Conservation (phyloP, 2,797 vertebrate genomes). For the Meda fulgida region DNA sequence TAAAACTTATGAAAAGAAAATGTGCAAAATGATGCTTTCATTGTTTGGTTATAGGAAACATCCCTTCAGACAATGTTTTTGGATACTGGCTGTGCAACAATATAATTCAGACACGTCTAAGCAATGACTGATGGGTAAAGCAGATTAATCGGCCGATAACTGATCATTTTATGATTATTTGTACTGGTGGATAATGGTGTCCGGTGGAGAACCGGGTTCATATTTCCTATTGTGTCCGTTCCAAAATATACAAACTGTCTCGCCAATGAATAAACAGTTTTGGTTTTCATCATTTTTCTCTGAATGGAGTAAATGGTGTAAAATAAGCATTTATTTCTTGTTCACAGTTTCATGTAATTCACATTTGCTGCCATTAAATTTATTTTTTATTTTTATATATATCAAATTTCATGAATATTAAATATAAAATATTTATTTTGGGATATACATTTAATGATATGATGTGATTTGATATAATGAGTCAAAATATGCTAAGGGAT, state of each 20-base stretch:
- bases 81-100: neutral
- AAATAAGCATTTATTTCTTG: neutral
- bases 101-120: neutral
- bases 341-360: neutral
- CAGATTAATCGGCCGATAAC: neutral
- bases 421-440: neutral
- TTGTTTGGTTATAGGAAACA: too few relatives aligned
- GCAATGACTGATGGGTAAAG: neutral
- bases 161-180: conserved; percentile 3
- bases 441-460: neutral
- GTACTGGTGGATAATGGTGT: neutral
- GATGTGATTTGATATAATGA: too few relatives aligned
- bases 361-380: neutral
- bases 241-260: conserved; percentile 2
- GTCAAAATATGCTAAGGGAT: neutral
- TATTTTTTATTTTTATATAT: neutral
- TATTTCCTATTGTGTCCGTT: neutral
- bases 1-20: too few relatives aligned
- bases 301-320: conserved; percentile 1
- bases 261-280: conserved; percentile 11
- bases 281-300: neutral
- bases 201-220: neutral
- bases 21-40: too few relatives aligned
- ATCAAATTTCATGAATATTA: neutral
- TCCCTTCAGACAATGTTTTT: neutral